Percentiles rank a stretch among this genome's conserved stretches.
Evolutionary conservation across 2,888 invertebrate genomes (phyloP).

Genomic region (Hemistola chrysoprasaria): DNA sequence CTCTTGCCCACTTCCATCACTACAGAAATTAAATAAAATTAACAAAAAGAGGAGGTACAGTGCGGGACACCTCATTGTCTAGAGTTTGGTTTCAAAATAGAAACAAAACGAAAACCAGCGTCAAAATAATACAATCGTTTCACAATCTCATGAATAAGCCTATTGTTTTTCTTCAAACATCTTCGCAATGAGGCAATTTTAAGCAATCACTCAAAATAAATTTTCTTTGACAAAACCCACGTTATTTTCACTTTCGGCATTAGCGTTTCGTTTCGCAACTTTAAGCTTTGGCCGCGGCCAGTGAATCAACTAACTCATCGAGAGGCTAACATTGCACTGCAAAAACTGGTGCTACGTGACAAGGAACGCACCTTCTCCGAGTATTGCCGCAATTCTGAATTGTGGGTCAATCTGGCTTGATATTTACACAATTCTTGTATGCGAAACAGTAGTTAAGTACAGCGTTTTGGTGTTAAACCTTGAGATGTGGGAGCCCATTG

Average conservation of each 20-base stretch:
- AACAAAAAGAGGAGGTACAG: slow-evolving; percentile 22
- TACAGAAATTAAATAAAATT: slow-evolving; percentile 27
- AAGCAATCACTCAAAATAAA: too few species aligned
- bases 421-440: slow-evolving; percentile 22
- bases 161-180: slow-evolving; percentile 18
- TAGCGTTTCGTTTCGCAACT: slow-evolving; percentile 8
- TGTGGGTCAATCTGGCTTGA: slow-evolving; percentile 44
- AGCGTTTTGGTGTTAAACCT: slow-evolving; percentile 7
- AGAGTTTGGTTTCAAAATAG: slow-evolving; percentile 3
- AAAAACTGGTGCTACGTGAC: slow-evolving; percentile 46
- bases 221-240: too few species aligned
- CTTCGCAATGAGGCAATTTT: too few species aligned
- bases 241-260: too few species aligned
- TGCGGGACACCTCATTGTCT: slow-evolving; percentile 24
- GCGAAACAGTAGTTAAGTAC: slow-evolving; percentile 10
- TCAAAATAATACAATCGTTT: slow-evolving; percentile 10
- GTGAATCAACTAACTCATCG: slow-evolving; percentile 36
- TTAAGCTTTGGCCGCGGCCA: slow-evolving; percentile 11
- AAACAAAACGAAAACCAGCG: slow-evolving; percentile 4
- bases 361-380: slow-evolving; percentile 45
- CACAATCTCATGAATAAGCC: slow-evolving; percentile 11
- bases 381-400: slow-evolving; percentile 32
- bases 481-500: not conserved
- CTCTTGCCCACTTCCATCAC: slow-evolving; percentile 49
- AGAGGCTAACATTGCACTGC: slow-evolving; percentile 46